Base-by-base conservation (phyloP, 1,140 invertebrate species). In the Drosophila navojoa region DNA sequence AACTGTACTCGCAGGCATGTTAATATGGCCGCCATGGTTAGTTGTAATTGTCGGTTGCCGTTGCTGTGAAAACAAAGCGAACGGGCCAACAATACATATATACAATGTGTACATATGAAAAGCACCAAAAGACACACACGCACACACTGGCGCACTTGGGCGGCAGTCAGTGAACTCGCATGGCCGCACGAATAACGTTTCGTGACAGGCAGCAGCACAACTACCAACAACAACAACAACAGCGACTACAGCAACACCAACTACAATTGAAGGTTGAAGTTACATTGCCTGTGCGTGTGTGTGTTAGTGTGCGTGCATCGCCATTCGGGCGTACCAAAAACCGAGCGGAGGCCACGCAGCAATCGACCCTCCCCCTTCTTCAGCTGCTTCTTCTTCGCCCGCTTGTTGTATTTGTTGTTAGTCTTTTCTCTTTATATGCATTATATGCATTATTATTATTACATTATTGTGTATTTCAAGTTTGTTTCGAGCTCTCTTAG, bases 181-280 rank as follows among this genome's bases (percentile, higher is more conserved):
- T 89, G 84, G 84, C 84, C 84, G 84, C 84, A 89, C 84, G 84
- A 89, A 89, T 90, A 90, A 80, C 84, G 85, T 89, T 89, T 89
- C 84, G 84, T 89, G 84, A 89, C 74, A 76, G 74, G 62, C 69
- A 68, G 62, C 73, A 19, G 40, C 72, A 62, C 57, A 60, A 44
- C 58, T 47, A 57, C 40, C 71, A 47, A 15, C 69, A 67, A 32
- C 45, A 49, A 16, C 10, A 27, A 53, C 49, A 42, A n/a, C 19
- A 45, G 5, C 62, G 55, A 25, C 63, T 67, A 44, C 77, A 80
- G 5, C 5, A 29, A 29, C 77, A 76, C 75, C 78, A 85, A 78
- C 82, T 67, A 79, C 85, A 89, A 89, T 90, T 89, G 84, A 89
- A 89, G 84, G 84, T 89, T 89, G 84, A 84, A 84, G 84, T 86